Base-by-base conservation (phyloP, 1,140 invertebrate genomes). In the Drosophila tsacasi region DNA sequence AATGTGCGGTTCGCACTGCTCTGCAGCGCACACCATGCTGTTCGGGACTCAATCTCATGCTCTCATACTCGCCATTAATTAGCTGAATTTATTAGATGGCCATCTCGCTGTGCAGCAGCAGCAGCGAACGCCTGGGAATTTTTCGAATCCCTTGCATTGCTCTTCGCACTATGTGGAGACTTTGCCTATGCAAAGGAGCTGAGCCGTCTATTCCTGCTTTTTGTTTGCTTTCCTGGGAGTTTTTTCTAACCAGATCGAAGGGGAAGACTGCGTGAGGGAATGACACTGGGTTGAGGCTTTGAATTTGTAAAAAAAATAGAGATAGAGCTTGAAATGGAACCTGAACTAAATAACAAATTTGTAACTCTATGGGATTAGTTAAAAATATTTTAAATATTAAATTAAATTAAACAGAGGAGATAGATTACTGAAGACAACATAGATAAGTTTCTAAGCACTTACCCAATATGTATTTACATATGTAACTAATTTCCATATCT, bases 71-170 rank as follows among this genome's bases (percentile, higher is more conserved):
- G 89, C 90, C 89, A 91, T 91, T 91, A 91, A 91, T 91, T 91
- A 91, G 89, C 91, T 92, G 84, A 91, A 91, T 91, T 91, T 91
- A 91, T 91, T 91, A 91, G 89, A 91, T 91, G 90, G 82, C 65
- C 85, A 91, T 91, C 85, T 87, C 68, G 58, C 75, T 78, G 75
- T 78, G 75, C 58, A 63, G 60, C 68, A 61, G 61, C 62, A 54
- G 62, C 62, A 55, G 44, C 81, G 76, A 90, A 91, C 82, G 85
- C 85, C 82, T 90, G 85, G 85, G 85, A 90, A 90, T 90, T 91
- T 90, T 90, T 80, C 25, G 76, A 85, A 90, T 90, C 82, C 85
- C 81, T 90, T 79, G 82, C 86, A 89, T 90, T 84, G 73, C 85
- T 66, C 44, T 85, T 90, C 85, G 74, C 85, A 89, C 84, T 86